Evolutionary conservation across 2,888 invertebrate species (phyloP).

Genomic region (Thecophora atra): DNA sequence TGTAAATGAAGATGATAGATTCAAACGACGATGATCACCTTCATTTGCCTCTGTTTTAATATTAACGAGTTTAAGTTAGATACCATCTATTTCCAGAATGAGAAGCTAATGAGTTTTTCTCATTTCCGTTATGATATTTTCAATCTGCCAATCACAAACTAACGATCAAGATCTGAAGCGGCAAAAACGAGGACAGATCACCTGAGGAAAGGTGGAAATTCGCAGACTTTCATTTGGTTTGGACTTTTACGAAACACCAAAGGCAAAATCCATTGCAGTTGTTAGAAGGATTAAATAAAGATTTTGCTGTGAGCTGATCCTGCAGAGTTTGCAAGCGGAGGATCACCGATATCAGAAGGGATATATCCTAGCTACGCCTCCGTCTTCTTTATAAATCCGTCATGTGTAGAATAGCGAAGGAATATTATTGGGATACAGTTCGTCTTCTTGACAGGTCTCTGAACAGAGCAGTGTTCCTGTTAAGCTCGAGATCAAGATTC

Average conservation of each 20-base stretch:
- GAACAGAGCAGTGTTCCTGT: constrained; percentile 1
- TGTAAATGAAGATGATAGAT: no score
- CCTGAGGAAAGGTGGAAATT: background rate
- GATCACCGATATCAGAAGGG: constrained; percentile 26
- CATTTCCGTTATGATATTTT: background rate
- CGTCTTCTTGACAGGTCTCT: background rate
- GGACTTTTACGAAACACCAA: background rate
- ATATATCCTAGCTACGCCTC: constrained; percentile 18
- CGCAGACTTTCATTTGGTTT: background rate
- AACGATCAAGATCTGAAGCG: background rate
- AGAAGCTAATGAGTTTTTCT: constrained; percentile 8
- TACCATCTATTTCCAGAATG: background rate
- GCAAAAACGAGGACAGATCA: background rate
- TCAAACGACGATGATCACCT: no score
- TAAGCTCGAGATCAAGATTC: constrained; percentile 18
- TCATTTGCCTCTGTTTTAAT: no score
- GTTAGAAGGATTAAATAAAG: background rate
- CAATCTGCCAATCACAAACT: constrained; percentile 15
- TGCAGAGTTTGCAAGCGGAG: constrained; percentile 41
- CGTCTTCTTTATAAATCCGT: constrained; percentile 3
- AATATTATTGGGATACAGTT: background rate
- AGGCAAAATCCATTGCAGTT: background rate
- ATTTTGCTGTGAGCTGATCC: background rate
- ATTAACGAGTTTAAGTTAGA: no score
- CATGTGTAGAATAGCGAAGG: background rate